Conservation (phyloP, 2,888 invertebrate genomes). For the Campopleginae sp. region DNA sequence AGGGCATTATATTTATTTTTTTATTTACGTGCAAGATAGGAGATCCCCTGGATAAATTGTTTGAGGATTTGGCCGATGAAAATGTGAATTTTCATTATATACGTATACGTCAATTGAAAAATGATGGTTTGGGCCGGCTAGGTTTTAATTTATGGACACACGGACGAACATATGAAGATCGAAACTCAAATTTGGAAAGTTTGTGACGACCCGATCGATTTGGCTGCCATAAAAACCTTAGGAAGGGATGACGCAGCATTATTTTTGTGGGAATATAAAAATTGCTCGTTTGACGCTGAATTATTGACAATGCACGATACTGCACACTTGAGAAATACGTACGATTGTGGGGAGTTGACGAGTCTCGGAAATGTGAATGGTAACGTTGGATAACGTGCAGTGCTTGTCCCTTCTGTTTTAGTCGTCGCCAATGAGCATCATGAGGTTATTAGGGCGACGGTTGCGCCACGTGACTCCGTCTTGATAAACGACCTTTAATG, state of each 20-base stretch:
- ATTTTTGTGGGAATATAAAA: constrained; percentile 16
- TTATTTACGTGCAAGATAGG: too few relatives aligned
- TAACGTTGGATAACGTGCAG: constrained; percentile 10
- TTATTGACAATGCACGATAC: constrained; percentile 50
- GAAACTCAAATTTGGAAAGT: background rate
- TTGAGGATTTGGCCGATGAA: background rate
- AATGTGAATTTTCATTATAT: background rate
- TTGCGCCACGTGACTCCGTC: constrained; percentile 70
- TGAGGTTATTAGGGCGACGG: constrained; percentile 59
- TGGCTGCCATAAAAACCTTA: background rate
- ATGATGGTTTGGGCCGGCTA: background rate
- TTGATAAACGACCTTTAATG: constrained; percentile 72
- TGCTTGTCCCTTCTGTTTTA: constrained; percentile 22
- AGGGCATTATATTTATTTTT: background rate
- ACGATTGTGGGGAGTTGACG: constrained; percentile 63
- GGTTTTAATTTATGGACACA: background rate
- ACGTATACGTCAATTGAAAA: background rate
- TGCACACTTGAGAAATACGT: constrained; percentile 16
- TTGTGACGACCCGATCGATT: background rate
- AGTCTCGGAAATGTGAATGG: constrained; percentile 39
- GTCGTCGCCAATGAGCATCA: constrained; percentile 62
- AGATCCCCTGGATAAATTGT: background rate
- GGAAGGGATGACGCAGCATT: constrained; percentile 19
- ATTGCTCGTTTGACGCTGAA: constrained; percentile 59
- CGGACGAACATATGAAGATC: background rate